Percentiles rank a stretch among this genome's conserved stretches.
Evolutionary conservation across 2,888 invertebrate species (phyloP).

Genomic region (Clunio marinus): DNA sequence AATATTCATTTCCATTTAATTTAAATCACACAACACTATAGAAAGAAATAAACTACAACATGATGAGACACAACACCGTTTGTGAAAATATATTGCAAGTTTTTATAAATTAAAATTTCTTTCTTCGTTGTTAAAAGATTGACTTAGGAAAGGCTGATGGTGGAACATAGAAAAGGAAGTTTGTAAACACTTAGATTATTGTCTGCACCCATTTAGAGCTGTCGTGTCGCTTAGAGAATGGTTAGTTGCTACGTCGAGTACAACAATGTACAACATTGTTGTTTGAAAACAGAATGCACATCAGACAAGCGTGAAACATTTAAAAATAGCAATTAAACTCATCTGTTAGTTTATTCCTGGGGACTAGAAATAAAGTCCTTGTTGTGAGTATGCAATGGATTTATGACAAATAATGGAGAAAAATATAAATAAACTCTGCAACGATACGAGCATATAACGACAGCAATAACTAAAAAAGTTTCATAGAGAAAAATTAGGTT

Average conservation of each 20-base stretch:
- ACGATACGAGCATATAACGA: neutral
- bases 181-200: no score
- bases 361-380: no score
- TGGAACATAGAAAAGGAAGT: no score
- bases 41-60: no score
- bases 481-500: constrained; percentile 33
- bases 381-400: no score
- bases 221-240: neutral
- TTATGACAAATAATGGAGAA: neutral
- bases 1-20: neutral
- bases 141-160: no score
- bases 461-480: neutral
- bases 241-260: neutral
- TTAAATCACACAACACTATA: neutral
- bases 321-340: constrained; percentile 34
- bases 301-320: constrained; percentile 11
- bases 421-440: neutral
- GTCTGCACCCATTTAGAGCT: neutral
- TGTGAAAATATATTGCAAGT: no score
- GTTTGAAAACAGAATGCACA: neutral
- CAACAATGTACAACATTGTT: neutral
- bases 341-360: constrained; percentile 27
- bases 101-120: no score
- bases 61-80: no score
- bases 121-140: no score